Base-by-base conservation (phyloP, 1,140 invertebrate genomes). In the Brachionus asplanchnoidis region DNA sequence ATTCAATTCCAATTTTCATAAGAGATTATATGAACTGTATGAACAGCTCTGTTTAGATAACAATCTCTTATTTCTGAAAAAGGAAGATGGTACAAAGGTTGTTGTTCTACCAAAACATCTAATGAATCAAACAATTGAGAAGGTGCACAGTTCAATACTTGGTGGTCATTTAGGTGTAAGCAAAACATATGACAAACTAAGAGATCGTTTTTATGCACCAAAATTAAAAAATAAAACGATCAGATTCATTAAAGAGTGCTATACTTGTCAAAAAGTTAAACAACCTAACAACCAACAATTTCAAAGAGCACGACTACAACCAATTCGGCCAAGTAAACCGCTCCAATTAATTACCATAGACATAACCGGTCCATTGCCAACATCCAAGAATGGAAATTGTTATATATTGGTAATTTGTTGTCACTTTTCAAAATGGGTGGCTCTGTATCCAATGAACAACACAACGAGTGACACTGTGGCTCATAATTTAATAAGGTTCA, bases 391-490 rank as follows among this genome's bases (percentile, higher is more conserved):
- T 7, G 77, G 44, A 11, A 60, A 77, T 36, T 12, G 11, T 28
- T 77, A 77, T 36, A 23, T 77, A 11, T 23, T 77, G 17, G 73
- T 40, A 26, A 9, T 77, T 40, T 20, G 17, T 17, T 20, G 28
- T 17, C 73, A 77, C 42, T 77, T 77, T 77, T 77, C 73, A 40
- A 77, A 77, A 77, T 77, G 28, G 17, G 28, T 40, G 12, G 8
- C 17, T 23, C 73, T 77, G 7, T 40, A 46, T 12, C 8, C 7
- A 42, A 77, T 26, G 73, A 36, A 36, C 44, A 26, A 77, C 36
- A 1, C 42, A 44, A n/a, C n/a, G n/a, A n/a, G n/a, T n/a, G n/a
- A n/a, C n/a, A n/a, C n/a, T n/a, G n/a, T n/a, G n/a, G n/a, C 26
- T 26, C 26, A 26, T 26, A 26, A 26, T 26, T 26, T 26, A 26